These are phyloP conservation scores for Struthio camelus DNA, from an alignment of 2,113 vertebrate genomes.

Conservation along the genomic window DNA sequence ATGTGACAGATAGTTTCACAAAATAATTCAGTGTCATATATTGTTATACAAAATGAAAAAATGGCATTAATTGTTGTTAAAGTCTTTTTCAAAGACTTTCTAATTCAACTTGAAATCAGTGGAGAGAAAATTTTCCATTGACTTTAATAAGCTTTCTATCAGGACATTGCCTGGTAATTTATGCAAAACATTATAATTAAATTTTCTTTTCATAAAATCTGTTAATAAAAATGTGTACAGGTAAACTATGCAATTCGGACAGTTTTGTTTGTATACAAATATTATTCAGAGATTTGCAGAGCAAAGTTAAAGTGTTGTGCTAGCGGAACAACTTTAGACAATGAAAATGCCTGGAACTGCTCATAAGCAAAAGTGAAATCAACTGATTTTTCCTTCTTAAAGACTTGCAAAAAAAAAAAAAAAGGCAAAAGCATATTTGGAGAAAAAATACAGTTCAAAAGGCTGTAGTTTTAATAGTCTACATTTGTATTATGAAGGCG, in stretches of 20 bases:
- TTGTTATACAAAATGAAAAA: background rate
- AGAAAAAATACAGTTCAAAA: background rate
- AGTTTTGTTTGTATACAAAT: background rate
- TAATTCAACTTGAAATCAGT: slow-evolving; percentile 16
- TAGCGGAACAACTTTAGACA: background rate
- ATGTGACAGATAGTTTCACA: background rate
- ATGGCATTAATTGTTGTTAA: background rate
- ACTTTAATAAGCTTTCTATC: background rate
- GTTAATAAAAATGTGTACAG: background rate
- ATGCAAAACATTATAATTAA: background rate
- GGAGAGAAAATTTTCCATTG: slow-evolving; percentile 26
- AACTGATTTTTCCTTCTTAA: background rate
- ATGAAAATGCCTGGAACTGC: background rate
- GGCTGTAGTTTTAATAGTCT: background rate
- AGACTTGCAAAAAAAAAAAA: background rate
- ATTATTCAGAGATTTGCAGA: background rate
- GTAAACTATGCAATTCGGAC: background rate
- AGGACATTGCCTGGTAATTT: background rate
- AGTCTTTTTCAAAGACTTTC: background rate
- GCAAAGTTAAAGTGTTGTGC: background rate
- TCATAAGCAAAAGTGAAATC: slow-evolving; percentile 1
- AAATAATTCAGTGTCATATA: background rate
- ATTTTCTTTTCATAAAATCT: background rate
- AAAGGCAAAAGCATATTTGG: background rate
- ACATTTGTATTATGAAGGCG: background rate